These are phyloP conservation scores for Pachyuromys duprasi DNA, from an alignment of 2,797 vertebrate species.

Conservation along the genomic window DNA sequence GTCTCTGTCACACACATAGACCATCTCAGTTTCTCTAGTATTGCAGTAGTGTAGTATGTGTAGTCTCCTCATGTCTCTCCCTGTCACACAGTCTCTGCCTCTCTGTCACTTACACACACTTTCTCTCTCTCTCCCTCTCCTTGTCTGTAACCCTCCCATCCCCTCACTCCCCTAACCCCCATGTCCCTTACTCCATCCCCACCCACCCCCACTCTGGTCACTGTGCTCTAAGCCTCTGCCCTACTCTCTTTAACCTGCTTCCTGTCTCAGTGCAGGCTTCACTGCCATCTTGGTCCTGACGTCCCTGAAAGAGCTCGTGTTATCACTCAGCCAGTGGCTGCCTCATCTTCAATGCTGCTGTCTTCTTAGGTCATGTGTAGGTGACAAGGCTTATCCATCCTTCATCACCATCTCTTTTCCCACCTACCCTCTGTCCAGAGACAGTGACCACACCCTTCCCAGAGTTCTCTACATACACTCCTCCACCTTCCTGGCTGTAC, in stretches of 20 bases:
- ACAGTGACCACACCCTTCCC: not conserved
- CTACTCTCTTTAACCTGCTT: not conserved
- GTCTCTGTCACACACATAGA: not conserved
- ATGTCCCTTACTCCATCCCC: no score
- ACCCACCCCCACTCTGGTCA: no score
- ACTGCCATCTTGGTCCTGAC: not conserved
- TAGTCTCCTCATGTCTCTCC: not conserved
- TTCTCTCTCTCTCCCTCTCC: not conserved
- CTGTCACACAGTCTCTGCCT: not conserved
- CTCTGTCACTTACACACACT: not conserved
- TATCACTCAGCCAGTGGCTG: not conserved
- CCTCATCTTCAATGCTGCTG: not conserved
- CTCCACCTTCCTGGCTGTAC: not conserved
- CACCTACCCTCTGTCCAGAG: not conserved
- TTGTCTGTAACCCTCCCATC: no score
- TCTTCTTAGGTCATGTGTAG: not conserved
- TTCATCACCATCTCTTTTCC: not conserved
- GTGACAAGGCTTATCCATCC: not conserved
- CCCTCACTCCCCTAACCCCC: no score
- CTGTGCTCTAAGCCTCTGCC: not conserved
- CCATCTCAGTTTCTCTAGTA: not conserved
- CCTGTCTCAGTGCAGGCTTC: not conserved
- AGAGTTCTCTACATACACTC: not conserved
- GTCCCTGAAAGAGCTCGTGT: not conserved
- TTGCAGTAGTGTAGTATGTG: no score